Evolutionary conservation across 2,797 vertebrate species (phyloP).

Genomic region (Lepidocolaptes lacrymiger): DNA sequence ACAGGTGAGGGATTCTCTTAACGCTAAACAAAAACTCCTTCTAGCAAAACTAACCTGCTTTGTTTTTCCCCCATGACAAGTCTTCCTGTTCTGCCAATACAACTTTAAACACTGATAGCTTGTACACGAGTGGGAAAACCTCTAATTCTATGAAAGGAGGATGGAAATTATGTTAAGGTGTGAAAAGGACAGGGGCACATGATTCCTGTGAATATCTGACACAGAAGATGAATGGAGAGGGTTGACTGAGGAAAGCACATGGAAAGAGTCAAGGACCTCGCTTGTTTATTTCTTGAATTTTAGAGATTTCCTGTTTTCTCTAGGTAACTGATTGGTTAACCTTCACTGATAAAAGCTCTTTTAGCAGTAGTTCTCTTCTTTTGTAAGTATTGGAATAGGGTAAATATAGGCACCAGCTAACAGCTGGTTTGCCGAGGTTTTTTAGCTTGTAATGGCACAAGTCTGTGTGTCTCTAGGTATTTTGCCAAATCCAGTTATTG

Average conservation of each 20-base stretch:
- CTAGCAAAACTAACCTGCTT: background rate
- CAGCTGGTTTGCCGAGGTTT: rapidly evolving
- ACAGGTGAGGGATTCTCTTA: background rate
- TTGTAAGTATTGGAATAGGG: background rate
- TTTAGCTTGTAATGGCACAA: background rate
- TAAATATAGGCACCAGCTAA: background rate
- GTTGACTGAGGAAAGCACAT: background rate
- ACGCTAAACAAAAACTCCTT: background rate
- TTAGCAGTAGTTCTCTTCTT: background rate
- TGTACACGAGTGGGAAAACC: background rate
- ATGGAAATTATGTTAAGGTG: background rate
- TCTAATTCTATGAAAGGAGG: background rate
- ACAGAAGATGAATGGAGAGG: background rate
- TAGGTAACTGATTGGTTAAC: background rate
- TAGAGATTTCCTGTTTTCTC: background rate
- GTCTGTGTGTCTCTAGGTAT: background rate
- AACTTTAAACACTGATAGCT: background rate
- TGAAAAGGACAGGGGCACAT: background rate
- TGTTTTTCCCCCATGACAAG: background rate
- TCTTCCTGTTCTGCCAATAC: background rate
- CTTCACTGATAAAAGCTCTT: background rate
- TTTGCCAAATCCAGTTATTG: background rate
- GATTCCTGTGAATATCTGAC: background rate
- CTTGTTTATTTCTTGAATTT: background rate
- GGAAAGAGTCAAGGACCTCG: background rate